Percentiles rank a stretch among this genome's conserved stretches.
These are phyloP conservation scores for Octomys mimax DNA, from an alignment of 2,797 vertebrate species.

Conservation along the genomic window DNA sequence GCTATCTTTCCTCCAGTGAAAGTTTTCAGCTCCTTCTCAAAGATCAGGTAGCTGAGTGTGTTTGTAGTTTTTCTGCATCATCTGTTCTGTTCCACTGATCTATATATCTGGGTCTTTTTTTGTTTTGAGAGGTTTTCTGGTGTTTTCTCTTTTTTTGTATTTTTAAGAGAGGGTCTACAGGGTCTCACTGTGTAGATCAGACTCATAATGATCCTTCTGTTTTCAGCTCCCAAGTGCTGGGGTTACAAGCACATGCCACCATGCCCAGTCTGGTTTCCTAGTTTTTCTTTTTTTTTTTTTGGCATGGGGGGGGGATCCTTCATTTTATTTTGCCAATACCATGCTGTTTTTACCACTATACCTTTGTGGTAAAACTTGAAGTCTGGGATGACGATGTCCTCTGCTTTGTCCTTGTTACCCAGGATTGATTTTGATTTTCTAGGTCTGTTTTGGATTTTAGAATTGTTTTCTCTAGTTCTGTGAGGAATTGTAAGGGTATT, in stretches of 20 bases:
- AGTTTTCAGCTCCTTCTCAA: not conserved
- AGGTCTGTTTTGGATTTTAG: not conserved
- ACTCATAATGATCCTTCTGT: too few species aligned
- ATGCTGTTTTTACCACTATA: not conserved
- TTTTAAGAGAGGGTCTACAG: too few species aligned
- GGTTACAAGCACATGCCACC: too few species aligned
- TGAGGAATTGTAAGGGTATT: not conserved
- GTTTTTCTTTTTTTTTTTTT: too few species aligned
- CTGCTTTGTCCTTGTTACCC: not conserved
- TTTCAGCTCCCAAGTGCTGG: too few species aligned
- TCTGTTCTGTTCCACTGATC: not conserved
- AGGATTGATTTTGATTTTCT: not conserved
- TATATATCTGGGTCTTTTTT: not conserved
- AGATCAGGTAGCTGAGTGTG: not conserved
- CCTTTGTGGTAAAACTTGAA: not conserved
- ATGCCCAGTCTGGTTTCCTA: too few species aligned
- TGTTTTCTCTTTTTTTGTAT: not conserved
- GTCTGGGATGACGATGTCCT: not conserved
- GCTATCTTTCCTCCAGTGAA: not conserved
- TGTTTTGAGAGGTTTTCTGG: not conserved
- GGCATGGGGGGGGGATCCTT: not conserved
- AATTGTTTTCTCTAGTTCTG: not conserved
- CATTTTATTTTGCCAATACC: not conserved
- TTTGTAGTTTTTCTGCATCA: not conserved
- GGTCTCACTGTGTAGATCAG: too few species aligned